phyloP scores from a whole-genome alignment of 2,888 invertebrate species.

The Lissonota sp. region DNA sequence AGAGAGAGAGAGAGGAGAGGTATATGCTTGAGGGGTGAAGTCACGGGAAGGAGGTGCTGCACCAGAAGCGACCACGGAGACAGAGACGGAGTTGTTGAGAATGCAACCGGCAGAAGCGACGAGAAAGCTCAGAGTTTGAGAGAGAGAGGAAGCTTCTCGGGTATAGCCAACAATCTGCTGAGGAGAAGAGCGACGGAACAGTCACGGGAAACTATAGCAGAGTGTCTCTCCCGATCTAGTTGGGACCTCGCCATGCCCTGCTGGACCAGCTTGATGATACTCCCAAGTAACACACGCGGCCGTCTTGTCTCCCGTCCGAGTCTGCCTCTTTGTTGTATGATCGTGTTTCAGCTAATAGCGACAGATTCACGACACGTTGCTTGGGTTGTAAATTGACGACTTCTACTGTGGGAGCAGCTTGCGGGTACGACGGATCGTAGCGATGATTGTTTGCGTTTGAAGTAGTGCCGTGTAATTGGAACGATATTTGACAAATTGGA shows the following conservation, averaged over 20 bases:
- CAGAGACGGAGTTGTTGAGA: constrained; percentile 30
- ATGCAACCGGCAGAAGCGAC: constrained; percentile 46
- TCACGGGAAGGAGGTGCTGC: constrained; percentile 9
- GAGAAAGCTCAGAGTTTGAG: constrained; percentile 50
- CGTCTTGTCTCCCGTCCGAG: neutral
- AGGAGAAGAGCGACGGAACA: constrained; percentile 10
- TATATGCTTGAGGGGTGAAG: neutral
- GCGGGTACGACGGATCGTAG: no score
- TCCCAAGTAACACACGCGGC: constrained; percentile 21
- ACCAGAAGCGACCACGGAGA: constrained; percentile 40
- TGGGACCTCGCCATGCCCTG: constrained; percentile 34
- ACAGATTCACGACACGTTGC: constrained; percentile 18
- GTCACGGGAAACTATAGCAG: constrained; percentile 26
- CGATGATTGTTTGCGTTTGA: no score
- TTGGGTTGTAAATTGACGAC: no score
- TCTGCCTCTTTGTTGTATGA: constrained; percentile 13
- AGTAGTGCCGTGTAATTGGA: no score
- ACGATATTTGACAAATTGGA: no score
- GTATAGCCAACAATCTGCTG: constrained; percentile 30
- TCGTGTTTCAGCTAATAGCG: constrained; percentile 3
- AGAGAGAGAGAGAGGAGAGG: constrained; percentile 65
- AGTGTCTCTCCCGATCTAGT: constrained; percentile 42
- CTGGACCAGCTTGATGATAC: constrained; percentile 53
- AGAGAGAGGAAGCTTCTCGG: constrained; percentile 39
- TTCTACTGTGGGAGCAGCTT: no score